Base-by-base conservation (phyloP, 2,888 invertebrate genomes). In the Tetramorium bicarinatum region DNA sequence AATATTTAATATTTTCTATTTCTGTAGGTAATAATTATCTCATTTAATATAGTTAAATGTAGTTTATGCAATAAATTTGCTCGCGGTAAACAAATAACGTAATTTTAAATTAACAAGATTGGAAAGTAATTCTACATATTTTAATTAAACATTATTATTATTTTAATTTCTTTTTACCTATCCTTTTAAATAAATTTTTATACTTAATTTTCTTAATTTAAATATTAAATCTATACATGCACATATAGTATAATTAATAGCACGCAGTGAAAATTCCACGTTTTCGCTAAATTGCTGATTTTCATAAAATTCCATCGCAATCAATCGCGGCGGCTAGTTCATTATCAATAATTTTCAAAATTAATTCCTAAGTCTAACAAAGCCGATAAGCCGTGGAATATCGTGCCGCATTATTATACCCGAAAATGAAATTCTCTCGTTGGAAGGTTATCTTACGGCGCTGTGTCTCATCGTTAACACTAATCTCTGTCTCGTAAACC, bases 391-490 rank as follows among this genome's bases (percentile, higher is more conserved):
- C 59, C 34, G 38, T 9, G 34, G 59, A 71, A 71, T 80, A 71
- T 71, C 47, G 47, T 18, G 34, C 25, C 21, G 71, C 79, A 80
- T 80, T 80, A 79, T 79, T 79, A 71, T 71, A 8, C 18, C 34
- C 59, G 71, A 71, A 80, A 80, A 80, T 80, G 71, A 87, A 86
- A 87, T 88, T 89, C 83, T 87, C 77, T 41, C 62, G 64, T 34
- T 85, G 49, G 80, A 41, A 29, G 54, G 38, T 72, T 79, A 88
- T 84, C 85, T 89, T 85, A 82, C 47, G 61, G 79, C 62, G 34
- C 80, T 41, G 34, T 74, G 76, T 82, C 81, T 74, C 79, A n/a
- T 62, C 77, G 75, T 83, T 87, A 82, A 83, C 76, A 64, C 66
- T 74, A 52, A 79, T 75, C 80, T 79, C 69, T 52, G 76, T 59